phyloP scores from a whole-genome alignment of 1,140 invertebrate genomes.

The Littorina saxatilis region DNA sequence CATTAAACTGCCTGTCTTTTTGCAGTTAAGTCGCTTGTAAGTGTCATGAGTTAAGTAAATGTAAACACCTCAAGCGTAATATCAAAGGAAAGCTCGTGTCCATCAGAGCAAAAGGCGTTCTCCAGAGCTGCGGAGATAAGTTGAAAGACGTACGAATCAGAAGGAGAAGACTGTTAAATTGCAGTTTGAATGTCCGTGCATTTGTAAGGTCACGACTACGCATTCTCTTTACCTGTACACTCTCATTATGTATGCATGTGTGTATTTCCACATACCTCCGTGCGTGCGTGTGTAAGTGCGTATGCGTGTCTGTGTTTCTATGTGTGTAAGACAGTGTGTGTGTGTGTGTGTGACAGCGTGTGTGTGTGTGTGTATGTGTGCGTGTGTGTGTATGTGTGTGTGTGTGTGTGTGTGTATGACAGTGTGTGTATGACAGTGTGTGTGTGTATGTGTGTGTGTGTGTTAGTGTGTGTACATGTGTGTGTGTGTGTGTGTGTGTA shows the following conservation, averaged over 20 bases:
- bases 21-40: no score
- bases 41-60: no score
- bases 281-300: neutral
- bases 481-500: constrained; percentile 2
- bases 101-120: no score
- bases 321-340: neutral
- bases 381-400: neutral
- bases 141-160: no score
- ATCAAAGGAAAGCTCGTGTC: no score
- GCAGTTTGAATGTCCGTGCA: no score
- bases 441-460: constrained; percentile 12
- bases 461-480: neutral
- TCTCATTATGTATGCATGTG: neutral
- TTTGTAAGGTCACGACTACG: no score
- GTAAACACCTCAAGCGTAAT: no score
- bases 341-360: neutral
- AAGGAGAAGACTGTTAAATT: no score
- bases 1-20: no score
- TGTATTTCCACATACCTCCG: neutral
- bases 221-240: no score
- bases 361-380: neutral
- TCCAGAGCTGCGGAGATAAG: no score
- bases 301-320: neutral
- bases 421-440: neutral
- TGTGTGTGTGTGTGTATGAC: constrained; percentile 15